These are phyloP conservation scores for Oreohelix idahoensis DNA, from an alignment of 1,140 invertebrate species.

Conservation along the genomic window DNA sequence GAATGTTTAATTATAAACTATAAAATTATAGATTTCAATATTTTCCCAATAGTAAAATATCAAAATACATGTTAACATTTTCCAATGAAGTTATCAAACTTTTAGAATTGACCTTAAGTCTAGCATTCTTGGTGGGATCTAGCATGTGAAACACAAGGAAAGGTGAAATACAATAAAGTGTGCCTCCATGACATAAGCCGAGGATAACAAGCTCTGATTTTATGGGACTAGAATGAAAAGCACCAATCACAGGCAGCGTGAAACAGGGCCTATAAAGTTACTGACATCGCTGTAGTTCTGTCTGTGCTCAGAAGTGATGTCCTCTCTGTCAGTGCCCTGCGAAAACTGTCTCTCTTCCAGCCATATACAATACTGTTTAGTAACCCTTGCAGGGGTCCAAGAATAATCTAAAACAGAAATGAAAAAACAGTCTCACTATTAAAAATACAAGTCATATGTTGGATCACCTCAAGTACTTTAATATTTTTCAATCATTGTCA, in stretches of 20 bases:
- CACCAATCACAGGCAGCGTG: neutral
- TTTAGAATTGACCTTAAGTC: neutral
- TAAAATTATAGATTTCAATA: neutral
- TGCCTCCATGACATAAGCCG: neutral
- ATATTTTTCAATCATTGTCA: too few species aligned
- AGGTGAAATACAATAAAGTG: neutral
- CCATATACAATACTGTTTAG: slow-evolving; percentile 53
- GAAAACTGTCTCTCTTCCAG: slow-evolving; percentile 53
- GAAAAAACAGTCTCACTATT: too few species aligned
- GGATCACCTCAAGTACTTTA: too few species aligned
- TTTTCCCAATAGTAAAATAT: neutral
- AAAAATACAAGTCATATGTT: too few species aligned
- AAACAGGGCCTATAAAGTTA: slow-evolving; percentile 24
- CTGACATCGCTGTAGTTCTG: slow-evolving; percentile 36
- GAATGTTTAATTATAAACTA: neutral
- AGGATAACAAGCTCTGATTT: neutral
- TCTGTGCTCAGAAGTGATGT: slow-evolving; percentile 41
- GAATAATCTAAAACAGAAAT: slow-evolving; percentile 44
- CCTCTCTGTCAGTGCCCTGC: slow-evolving; percentile 43
- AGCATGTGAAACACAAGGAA: neutral
- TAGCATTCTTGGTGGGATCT: neutral
- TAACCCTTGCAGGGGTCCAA: slow-evolving; percentile 52
- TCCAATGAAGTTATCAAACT: neutral
- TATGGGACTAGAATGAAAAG: neutral
- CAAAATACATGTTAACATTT: neutral